These are phyloP conservation scores for Gnathonemus longibarbis DNA, from an alignment of 2,113 vertebrate species.

Conservation along the genomic window DNA sequence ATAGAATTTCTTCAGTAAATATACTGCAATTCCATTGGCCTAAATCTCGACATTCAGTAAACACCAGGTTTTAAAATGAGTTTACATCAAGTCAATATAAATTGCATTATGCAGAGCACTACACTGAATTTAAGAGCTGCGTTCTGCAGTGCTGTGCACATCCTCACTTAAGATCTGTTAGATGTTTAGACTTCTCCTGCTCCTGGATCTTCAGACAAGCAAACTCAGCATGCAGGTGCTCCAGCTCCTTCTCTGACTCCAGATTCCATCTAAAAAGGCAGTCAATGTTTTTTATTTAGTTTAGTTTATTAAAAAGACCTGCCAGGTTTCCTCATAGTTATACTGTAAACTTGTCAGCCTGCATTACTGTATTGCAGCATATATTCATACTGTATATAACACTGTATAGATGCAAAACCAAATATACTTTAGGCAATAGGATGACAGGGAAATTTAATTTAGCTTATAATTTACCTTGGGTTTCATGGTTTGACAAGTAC, in stretches of 20 bases:
- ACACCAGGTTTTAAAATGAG: not conserved
- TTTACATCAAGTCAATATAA: not conserved
- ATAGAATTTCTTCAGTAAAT: not conserved
- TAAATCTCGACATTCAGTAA: not conserved
- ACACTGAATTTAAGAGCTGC: not conserved
- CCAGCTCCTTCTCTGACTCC: conserved; percentile 77
- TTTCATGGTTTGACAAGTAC: not conserved
- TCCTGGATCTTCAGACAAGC: conserved; percentile 79
- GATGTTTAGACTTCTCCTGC: conserved; percentile 70
- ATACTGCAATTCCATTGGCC: not conserved
- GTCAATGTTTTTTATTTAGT: not conserved
- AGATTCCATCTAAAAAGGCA: conserved; percentile 67
- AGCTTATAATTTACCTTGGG: not conserved
- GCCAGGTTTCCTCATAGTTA: not conserved
- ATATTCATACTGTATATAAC: not conserved
- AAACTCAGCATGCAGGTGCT: conserved; percentile 74
- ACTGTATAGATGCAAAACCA: not conserved
- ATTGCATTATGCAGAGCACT: not conserved
- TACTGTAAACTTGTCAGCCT: not conserved
- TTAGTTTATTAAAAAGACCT: not conserved
- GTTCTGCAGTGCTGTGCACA: not conserved
- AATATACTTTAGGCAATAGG: not conserved
- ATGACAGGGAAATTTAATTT: not conserved
- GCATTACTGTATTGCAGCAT: not conserved
- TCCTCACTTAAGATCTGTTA: conserved; percentile 84